Base-by-base conservation (phyloP, 2,888 invertebrate genomes). In the Globia sparganii region DNA sequence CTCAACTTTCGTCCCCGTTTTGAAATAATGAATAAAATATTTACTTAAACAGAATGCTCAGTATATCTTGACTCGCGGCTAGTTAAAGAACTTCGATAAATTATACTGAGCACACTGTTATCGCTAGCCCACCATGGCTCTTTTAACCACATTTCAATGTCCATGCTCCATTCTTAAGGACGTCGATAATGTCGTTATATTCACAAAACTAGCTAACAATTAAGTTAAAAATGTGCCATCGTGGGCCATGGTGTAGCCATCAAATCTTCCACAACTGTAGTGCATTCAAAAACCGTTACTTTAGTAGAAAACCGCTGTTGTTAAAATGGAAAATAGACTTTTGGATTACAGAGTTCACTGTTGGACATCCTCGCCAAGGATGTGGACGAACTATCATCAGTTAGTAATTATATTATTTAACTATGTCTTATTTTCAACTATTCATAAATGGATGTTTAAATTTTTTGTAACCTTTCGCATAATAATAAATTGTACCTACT, bases 331-430 rank as follows among this genome's bases (percentile, higher is more conserved):
- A 61, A 66, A n/a, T 31, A 77, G 84, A 59, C 67, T 68, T 82
- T 77, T 83, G 69, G 59, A 80, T 86, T 80, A 64, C 86, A 91
- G 91, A 84, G 71, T 72, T 66, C 86, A 1, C 87, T 87, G 53
- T 68, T 91, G 66, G 88, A 90, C 21, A 66, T 80, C 40, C 78
- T 91, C 31, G 84, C 86, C 13, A 75, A 71, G 61, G 87, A 80
- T 79, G 81, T 90, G 75, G 89, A 88, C 9, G 71, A 74, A 28
- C 49, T 91, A 9, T 83, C 89, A 72, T 62, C 85, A 76, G 91
- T 91, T 83, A 82, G 86, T 77, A 73, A 62, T 53, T 37, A 65
- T 59, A 58, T 75, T 61, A 6, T 71, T 53, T 64, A 53, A 34
- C 25, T 61, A 46, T 49, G 18, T 80, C 43, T 66, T 75, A 31